Percentiles rank a stretch among this genome's conserved stretches.
These are phyloP conservation scores for Rutilus rutilus DNA, from an alignment of 2,113 vertebrate genomes.

Conservation along the genomic window DNA sequence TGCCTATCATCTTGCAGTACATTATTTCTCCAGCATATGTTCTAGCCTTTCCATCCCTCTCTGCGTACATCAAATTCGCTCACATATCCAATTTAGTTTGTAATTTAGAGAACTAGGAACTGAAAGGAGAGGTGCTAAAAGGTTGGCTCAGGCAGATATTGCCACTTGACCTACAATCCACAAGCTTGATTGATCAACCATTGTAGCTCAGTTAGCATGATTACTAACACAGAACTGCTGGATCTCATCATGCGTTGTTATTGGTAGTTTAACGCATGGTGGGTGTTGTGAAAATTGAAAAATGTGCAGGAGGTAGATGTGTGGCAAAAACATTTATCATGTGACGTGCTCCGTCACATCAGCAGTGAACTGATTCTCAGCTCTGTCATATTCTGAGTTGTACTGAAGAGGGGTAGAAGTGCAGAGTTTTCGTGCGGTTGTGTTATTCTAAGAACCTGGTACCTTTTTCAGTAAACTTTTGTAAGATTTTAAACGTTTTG, in stretches of 20 bases:
- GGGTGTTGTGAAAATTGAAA: background rate
- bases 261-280: slow-evolving; percentile 25
- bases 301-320: background rate
- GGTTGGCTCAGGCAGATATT: slow-evolving; percentile 14
- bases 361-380: slow-evolving; percentile 1
- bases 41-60: background rate
- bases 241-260: background rate
- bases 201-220: slow-evolving; percentile 3
- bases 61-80: background rate
- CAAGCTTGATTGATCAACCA: slow-evolving; percentile 19
- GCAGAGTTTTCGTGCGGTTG: background rate
- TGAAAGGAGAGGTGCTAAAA: slow-evolving; percentile 22
- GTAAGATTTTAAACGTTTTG: background rate
- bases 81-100: slow-evolving; percentile 10
- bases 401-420: background rate
- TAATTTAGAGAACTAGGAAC: slow-evolving; percentile 7
- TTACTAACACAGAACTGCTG: background rate
- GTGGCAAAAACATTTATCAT: background rate
- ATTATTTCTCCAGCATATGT: background rate
- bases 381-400: background rate
- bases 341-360: background rate
- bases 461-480: background rate
- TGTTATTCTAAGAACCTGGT: background rate
- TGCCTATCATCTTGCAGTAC: background rate
- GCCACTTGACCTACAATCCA: slow-evolving; percentile 31